Percentiles rank a stretch among this genome's conserved stretches.
Conservation (phyloP, 1,140 invertebrate genomes). For the Xylocopa sonorina region DNA sequence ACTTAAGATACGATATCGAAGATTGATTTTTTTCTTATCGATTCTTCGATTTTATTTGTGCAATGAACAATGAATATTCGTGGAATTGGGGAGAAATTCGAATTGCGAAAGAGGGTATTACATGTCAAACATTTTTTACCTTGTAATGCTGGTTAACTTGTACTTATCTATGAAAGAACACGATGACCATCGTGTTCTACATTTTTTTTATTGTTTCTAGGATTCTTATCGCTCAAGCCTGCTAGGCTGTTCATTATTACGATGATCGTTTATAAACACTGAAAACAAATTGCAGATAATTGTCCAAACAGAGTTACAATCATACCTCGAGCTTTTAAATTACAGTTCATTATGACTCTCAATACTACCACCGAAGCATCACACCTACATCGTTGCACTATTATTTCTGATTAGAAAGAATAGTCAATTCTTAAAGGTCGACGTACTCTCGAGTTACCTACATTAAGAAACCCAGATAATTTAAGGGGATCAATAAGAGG, state of each 20-base stretch:
- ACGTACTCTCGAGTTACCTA: too few species aligned
- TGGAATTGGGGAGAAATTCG: not conserved
- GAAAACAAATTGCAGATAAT: constrained; percentile 2
- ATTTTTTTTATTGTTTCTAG: too few species aligned
- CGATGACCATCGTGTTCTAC: not conserved
- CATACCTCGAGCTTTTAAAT: not conserved
- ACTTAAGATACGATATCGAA: not conserved
- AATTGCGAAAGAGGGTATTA: not conserved
- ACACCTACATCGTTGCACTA: too few species aligned
- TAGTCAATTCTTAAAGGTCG: too few species aligned
- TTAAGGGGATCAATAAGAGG: too few species aligned
- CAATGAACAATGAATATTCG: not conserved
- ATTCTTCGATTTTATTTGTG: not conserved
- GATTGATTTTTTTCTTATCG: constrained; percentile 1
- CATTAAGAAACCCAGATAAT: not conserved
- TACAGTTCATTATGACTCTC: too few species aligned
- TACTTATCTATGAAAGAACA: not conserved
- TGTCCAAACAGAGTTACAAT: constrained; percentile 9
- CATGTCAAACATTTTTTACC: not conserved
- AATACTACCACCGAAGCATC: too few species aligned
- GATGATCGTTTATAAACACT: not conserved
- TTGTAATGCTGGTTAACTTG: not conserved
- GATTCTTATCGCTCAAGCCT: not conserved
- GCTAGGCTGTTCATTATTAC: not conserved
- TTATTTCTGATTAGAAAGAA: not conserved